Evolutionary conservation across 64 coral and sea anemone species (phyloP), one percentile per base, ranked within the genome.

Genomic region (Pachyseris speciosa): DNA sequence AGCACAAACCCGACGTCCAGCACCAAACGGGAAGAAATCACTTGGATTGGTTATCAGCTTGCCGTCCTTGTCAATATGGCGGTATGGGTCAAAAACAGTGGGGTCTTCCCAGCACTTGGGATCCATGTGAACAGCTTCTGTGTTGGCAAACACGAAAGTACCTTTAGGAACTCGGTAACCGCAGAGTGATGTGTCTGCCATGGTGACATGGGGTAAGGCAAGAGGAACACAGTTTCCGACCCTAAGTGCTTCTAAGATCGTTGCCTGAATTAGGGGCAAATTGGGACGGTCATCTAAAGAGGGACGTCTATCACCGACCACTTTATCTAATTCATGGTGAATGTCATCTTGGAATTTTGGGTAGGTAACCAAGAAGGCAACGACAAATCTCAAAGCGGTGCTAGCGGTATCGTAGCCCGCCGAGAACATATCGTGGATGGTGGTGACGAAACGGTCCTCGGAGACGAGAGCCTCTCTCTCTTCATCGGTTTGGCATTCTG

Each of bases 401-500:
- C 84, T 87, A 1, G 84, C 72, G 32, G 84, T 87, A 36, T 87
- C 84, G 16, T 72, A 87, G 2, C 84, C 84, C 9, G 43, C 84
- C 26, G 45, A 1, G 22, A 87, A 87, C 44, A 87, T 87, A 26
- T 87, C 84, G 17, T 87, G 65, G 39, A 87, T 69, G 45, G 84
- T 72, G 17, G 24, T 45, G 3, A 87, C 43, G 22, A 87, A 72
- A 37, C 49, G 64, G 22, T 87, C 84, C 26, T 68, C 64, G 8
- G 84, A 87, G 9, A 87, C 29, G 7, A 36, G 67, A 12, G 39
- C 66, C 2, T 7, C 16, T 22, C 26, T 48, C 19, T 36, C 67
- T 26, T 72, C 84, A 4, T 71, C 45, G 15, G 11, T 16, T 36
- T 57, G n/a, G 24, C 44, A 26, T 38, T 69, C 84, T 26, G 32